Evolutionary conservation across 1,140 invertebrate species (phyloP).

Genomic region (Theocolax elegans): DNA sequence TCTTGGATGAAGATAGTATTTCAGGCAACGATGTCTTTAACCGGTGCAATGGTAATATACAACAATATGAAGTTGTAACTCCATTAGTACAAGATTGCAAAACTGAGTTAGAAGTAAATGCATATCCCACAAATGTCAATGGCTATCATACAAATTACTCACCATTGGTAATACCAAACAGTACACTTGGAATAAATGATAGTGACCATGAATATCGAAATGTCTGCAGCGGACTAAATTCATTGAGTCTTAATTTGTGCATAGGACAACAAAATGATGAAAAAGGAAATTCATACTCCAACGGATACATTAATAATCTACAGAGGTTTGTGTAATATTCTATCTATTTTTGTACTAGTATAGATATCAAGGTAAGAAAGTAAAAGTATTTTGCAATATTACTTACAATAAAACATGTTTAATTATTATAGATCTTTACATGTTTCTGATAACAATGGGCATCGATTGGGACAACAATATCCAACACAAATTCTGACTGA

Average conservation of each 20-base stretch:
- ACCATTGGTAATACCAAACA: conserved; percentile 44
- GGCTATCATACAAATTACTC: conserved; percentile 43
- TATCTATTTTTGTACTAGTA: no score
- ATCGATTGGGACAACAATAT: conserved; percentile 24
- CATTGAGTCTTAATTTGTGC: conserved; percentile 47
- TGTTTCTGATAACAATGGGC: conserved; percentile 31
- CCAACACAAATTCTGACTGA: conserved; percentile 16
- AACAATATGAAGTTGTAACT: conserved; percentile 16
- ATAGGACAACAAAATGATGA: conserved; percentile 39
- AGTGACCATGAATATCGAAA: conserved; percentile 51
- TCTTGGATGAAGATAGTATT: conserved; percentile 71
- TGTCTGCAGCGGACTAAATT: conserved; percentile 51
- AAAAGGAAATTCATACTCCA: conserved; percentile 48
- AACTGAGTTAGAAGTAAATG: conserved; percentile 15
- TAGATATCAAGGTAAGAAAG: no score
- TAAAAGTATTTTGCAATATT: no score
- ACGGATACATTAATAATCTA: conserved; percentile 45
- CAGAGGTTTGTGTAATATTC: conserved; percentile 32
- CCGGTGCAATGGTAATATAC: conserved; percentile 53
- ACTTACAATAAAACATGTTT: not conserved
- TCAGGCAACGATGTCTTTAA: conserved; percentile 58
- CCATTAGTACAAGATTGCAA: conserved; percentile 26
- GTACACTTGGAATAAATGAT: conserved; percentile 45
- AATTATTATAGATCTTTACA: conserved; percentile 13
- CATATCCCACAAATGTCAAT: conserved; percentile 34